Evolutionary conservation across 2,797 vertebrate genomes (phyloP).

Genomic region (Spinus olivaceus): DNA sequence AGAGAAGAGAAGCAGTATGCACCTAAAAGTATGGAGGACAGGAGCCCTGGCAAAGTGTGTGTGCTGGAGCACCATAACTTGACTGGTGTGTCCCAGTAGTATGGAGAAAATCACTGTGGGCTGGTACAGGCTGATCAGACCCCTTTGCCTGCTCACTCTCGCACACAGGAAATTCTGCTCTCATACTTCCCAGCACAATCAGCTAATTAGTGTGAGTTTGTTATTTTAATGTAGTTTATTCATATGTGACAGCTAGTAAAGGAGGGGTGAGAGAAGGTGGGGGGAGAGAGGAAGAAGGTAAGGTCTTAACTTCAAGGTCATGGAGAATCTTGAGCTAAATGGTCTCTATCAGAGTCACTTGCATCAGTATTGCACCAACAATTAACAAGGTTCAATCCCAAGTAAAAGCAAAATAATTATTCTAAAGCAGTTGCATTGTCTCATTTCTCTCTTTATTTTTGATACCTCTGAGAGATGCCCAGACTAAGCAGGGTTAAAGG

Average conservation of each 20-base stretch:
- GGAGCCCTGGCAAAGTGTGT: neutral
- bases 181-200: slow-evolving; percentile 66
- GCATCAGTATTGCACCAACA: slow-evolving; percentile 39
- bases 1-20: neutral
- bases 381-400: slow-evolving; percentile 13
- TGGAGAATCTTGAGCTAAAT: slow-evolving; percentile 27
- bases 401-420: slow-evolving; percentile 23
- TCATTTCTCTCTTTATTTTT: neutral
- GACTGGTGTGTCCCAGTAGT: neutral
- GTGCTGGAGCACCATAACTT: neutral
- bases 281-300: slow-evolving; percentile 45
- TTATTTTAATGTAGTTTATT: slow-evolving; percentile 70
- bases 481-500: neutral
- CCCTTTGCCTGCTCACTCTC: neutral
- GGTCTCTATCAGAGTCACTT: slow-evolving; percentile 44
- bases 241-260: slow-evolving; percentile 63
- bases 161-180: slow-evolving; percentile 58
- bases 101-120: neutral
- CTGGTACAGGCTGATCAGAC: slow-evolving; percentile 9
- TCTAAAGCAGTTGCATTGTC: neutral
- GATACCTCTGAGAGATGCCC: neutral
- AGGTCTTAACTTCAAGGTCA: slow-evolving; percentile 67
- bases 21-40: neutral
- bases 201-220: slow-evolving; percentile 66
- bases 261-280: slow-evolving; percentile 43